These are phyloP conservation scores for Paedocypris micromegethes DNA, from an alignment of 2,797 vertebrate genomes.

Conservation along the genomic window DNA sequence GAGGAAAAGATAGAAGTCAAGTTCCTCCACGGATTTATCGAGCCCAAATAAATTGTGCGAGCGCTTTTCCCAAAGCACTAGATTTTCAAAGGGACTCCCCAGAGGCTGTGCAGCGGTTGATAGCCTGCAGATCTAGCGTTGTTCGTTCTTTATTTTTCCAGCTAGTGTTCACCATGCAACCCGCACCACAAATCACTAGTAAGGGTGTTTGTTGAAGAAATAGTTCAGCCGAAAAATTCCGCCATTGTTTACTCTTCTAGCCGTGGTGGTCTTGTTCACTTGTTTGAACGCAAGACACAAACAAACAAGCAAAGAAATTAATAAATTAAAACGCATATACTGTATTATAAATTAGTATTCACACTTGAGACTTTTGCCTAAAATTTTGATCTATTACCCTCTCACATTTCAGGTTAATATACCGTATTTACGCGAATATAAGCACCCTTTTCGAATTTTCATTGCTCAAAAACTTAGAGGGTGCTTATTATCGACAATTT, in stretches of 20 bases:
- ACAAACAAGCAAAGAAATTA: no score
- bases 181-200: neutral
- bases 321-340: no score
- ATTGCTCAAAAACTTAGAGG: no score
- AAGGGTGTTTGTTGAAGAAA: neutral
- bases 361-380: no score
- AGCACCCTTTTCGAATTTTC: no score
- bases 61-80: slow-evolving; percentile 37
- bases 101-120: slow-evolving; percentile 33
- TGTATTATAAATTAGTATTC: no score
- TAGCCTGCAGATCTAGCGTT: slow-evolving; percentile 18
- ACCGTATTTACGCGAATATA: no score
- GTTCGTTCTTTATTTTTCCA: neutral
- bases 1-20: slow-evolving; percentile 25
- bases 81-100: slow-evolving; percentile 39
- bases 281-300: neutral
- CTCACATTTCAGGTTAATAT: no score
- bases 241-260: neutral
- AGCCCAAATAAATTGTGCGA: slow-evolving; percentile 45
- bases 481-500: no score
- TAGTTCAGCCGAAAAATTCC: neutral
- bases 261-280: neutral
- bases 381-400: no score
- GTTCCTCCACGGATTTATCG: slow-evolving; percentile 41
- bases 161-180: neutral